Conservation (phyloP, 2,888 invertebrate genomes). For the Branchellion lobata region DNA sequence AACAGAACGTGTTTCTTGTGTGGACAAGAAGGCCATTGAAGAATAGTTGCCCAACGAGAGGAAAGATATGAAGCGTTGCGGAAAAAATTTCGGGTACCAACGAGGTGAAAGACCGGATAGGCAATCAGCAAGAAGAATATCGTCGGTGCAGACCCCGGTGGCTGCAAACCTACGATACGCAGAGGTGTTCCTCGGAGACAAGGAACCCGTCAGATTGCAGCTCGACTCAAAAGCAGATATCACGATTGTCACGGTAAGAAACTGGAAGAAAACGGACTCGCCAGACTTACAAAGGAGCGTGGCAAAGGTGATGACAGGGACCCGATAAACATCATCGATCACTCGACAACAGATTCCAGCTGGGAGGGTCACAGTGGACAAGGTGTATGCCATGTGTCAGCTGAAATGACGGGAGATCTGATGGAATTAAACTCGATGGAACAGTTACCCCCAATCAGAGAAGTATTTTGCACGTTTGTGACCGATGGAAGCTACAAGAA, state of each 20-base stretch:
- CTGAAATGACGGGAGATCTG: neutral
- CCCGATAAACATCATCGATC: neutral
- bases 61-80: neutral
- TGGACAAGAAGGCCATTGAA: neutral
- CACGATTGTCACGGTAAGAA: neutral
- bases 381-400: neutral
- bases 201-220: neutral
- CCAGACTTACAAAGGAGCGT: neutral
- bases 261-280: neutral
- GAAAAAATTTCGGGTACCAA: neutral
- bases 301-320: neutral
- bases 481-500: no score
- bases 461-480: neutral
- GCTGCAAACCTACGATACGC: neutral
- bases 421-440: constrained; percentile 26
- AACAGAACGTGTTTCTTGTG: neutral
- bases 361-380: neutral
- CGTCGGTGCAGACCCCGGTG: neutral
- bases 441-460: constrained; percentile 3
- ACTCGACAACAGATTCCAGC: neutral
- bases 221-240: neutral
- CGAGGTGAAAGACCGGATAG: neutral
- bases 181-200: neutral
- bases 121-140: neutral
- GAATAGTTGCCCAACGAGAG: neutral